Evolutionary conservation across 2,113 vertebrate genomes (phyloP).

Genomic region (Muntiacus reevesi): DNA sequence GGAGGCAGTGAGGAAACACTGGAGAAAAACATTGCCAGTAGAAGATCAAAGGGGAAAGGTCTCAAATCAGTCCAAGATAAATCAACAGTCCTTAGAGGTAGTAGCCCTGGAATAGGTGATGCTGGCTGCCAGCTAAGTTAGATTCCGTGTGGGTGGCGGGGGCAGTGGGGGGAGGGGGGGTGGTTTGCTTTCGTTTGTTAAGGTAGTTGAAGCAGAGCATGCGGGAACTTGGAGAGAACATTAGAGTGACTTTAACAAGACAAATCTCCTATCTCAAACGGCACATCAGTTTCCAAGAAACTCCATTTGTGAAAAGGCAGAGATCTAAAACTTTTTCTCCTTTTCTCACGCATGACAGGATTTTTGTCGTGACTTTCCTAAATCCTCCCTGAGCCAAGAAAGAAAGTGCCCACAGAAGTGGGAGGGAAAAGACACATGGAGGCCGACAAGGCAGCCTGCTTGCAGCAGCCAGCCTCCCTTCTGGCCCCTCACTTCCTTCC

Average conservation of each 20-base stretch:
- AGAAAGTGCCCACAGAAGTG: neutral
- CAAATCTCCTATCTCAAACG: conserved; percentile 7
- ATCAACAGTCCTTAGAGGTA: conserved; percentile 14
- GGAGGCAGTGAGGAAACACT: conserved; percentile 15
- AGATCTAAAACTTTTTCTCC: conserved; percentile 35
- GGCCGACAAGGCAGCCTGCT: neutral
- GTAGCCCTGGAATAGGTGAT: neutral
- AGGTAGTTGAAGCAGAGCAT: neutral
- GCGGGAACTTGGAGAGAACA: neutral
- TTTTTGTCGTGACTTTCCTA: conserved; percentile 53
- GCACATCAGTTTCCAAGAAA: conserved; percentile 12
- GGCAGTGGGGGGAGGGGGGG: neutral
- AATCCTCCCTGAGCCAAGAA: neutral
- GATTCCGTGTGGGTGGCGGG: accelerated
- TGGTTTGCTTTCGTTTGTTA: neutral
- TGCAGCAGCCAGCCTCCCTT: neutral
- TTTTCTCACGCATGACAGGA: conserved; percentile 26
- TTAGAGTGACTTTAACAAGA: neutral
- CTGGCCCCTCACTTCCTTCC: conserved; percentile 46
- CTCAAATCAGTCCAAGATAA: conserved; percentile 46
- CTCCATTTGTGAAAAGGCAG: neutral
- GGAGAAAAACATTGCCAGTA: neutral
- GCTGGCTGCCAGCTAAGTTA: neutral
- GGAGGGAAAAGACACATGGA: neutral
- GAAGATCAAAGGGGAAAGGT: neutral